Conservation (phyloP, 2,888 invertebrate genomes). For the Bembecia ichneumoniformis region DNA sequence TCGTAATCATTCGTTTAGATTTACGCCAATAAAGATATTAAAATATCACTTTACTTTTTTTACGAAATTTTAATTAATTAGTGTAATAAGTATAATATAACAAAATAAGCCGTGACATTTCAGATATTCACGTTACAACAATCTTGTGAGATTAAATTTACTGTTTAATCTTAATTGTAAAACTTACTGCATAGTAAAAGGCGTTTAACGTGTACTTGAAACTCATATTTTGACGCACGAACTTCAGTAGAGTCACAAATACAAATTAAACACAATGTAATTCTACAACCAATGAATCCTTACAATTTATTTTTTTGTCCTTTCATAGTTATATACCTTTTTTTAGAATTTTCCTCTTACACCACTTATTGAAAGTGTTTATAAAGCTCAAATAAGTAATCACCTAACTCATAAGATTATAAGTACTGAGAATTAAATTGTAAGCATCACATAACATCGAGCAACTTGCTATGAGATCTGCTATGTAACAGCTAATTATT, state of each 20-base stretch:
- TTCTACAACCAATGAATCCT: slow-evolving; percentile 28
- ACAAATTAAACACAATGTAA: not conserved
- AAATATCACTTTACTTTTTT: not conserved
- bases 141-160: not conserved
- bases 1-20: no score
- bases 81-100: not conserved
- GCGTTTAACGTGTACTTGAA: not conserved
- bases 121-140: not conserved
- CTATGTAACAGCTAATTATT: slow-evolving; percentile 7
- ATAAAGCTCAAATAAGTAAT: not conserved
- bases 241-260: not conserved
- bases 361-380: not conserved
- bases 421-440: slow-evolving; percentile 3
- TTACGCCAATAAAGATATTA: not conserved
- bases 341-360: slow-evolving; percentile 37
- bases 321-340: slow-evolving; percentile 37
- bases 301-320: slow-evolving; percentile 29
- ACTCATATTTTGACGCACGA: not conserved
- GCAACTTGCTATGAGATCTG: slow-evolving; percentile 6
- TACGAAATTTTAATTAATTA: not conserved
- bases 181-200: not conserved
- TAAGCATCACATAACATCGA: not conserved
- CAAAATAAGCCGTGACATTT: not conserved
- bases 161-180: not conserved
- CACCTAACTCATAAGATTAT: slow-evolving; percentile 2